Base-by-base conservation (phyloP, 2,797 vertebrate species). In the Syngnathus rostellatus region DNA sequence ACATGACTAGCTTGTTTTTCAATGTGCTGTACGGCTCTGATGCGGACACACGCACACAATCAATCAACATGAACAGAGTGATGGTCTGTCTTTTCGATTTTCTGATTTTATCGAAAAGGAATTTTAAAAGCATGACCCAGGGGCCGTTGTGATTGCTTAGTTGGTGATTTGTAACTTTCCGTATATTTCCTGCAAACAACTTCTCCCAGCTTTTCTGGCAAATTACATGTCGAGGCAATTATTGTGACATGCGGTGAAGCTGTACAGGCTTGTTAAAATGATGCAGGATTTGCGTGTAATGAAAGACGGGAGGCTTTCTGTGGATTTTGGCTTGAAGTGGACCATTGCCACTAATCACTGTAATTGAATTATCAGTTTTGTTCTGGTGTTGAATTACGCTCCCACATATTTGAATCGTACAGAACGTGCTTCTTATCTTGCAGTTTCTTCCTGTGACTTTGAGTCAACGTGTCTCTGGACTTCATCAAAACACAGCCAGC, bases 391-490 rank as follows among this genome's bases (percentile, higher is more conserved):
- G 59, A 61, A 23, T 61, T 41, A 12, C 39, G 3, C 11, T 43
- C 59, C 11, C n/a, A 14, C 38, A 9, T 38, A 19, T 43, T 62
- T 62, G 39, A 61, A 0, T 17, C 3, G n/a, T 14, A 19, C 31
- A 31, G 31, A 31, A 31, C 1, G 25, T 41, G 25, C 8, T 39
- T 31, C 7, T 59, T 70, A 25, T 76, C 62, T 80, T 70, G 11
- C 85, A 94, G 92, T 84, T 73, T 73, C 72, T 39, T 86, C 86
- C 68, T 97, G 94, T 79, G 77, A 91, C 85, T 91, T 93, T 53
- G 92, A 94, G 71, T 89, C 91, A 39, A 79, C 70, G 41, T 97
- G 94, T 66, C 83, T 85, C 54, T 97, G 94, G 94, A 88, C 82
- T 59, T 82, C 85, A 0, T 95, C 94, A 69, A 86, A 90, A 74